Conservation (phyloP, 2,797 vertebrate genomes). For the Hydrolagus colliei region DNA sequence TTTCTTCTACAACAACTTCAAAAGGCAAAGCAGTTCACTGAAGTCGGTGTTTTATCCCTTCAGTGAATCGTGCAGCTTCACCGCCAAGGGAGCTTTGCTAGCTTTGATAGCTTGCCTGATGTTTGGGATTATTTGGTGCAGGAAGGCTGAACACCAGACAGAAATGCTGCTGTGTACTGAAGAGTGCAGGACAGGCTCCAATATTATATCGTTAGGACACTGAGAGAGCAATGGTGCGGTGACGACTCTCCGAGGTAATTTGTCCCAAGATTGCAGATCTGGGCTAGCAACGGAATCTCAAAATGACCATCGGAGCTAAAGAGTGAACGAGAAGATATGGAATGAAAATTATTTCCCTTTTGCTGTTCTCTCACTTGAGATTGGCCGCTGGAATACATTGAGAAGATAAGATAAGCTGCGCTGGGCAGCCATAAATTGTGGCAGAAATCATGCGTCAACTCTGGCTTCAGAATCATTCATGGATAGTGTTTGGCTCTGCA, state of each 20-base stretch:
- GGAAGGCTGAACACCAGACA: background rate
- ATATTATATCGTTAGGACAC: background rate
- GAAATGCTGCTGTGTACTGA: background rate
- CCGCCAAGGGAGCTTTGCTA: no score
- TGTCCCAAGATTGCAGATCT: background rate
- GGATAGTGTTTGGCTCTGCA: background rate
- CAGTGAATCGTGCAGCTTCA: background rate
- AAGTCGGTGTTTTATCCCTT: background rate
- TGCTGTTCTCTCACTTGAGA: no score
- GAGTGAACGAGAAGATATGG: background rate
- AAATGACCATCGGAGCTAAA: background rate
- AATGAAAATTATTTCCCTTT: slow-evolving; percentile 6
- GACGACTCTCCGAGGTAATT: background rate
- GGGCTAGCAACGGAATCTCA: background rate
- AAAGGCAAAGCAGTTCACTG: background rate
- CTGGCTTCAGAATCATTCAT: background rate
- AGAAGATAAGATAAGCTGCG: background rate
- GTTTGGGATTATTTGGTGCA: background rate
- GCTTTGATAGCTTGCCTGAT: background rate
- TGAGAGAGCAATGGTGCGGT: background rate
- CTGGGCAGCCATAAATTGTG: background rate
- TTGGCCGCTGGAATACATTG: background rate
- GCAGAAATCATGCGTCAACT: background rate
- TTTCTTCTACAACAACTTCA: background rate
- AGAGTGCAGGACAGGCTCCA: background rate